Evolutionary conservation across 2,797 vertebrate genomes (phyloP).

Genomic region (Sebastes ruberrimus): DNA sequence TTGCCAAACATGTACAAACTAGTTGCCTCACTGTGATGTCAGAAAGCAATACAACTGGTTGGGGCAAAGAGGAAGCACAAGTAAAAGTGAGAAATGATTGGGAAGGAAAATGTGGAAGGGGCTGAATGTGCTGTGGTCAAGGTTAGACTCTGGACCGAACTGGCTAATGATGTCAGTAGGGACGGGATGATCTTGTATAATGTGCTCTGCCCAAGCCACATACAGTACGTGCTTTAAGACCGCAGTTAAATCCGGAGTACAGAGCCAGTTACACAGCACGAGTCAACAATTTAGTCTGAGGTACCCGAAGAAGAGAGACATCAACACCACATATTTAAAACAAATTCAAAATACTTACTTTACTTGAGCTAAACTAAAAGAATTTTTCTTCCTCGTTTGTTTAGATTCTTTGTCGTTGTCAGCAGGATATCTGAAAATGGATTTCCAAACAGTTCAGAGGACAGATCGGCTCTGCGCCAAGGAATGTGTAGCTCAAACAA

Average conservation of each 20-base stretch:
- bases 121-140: slow-evolving; percentile 37
- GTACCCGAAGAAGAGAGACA: neutral
- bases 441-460: neutral
- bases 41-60: neutral
- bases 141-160: slow-evolving; percentile 15
- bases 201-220: slow-evolving; percentile 15
- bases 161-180: slow-evolving; percentile 44
- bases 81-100: neutral
- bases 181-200: slow-evolving; percentile 34
- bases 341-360: neutral
- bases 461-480: neutral
- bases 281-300: slow-evolving; percentile 31
- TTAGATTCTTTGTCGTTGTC: slow-evolving; percentile 6
- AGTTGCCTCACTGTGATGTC: neutral
- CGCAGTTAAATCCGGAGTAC: slow-evolving; percentile 34
- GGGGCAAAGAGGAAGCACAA: neutral
- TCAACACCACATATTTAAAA: neutral
- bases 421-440: slow-evolving; percentile 25
- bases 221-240: slow-evolving; percentile 43
- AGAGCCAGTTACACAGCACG: slow-evolving; percentile 10
- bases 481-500: neutral
- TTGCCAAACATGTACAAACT: neutral
- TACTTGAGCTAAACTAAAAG: neutral
- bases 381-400: neutral
- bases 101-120: neutral